Conservation (phyloP, 2,797 vertebrate genomes). For the Bovichtus diacanthus region DNA sequence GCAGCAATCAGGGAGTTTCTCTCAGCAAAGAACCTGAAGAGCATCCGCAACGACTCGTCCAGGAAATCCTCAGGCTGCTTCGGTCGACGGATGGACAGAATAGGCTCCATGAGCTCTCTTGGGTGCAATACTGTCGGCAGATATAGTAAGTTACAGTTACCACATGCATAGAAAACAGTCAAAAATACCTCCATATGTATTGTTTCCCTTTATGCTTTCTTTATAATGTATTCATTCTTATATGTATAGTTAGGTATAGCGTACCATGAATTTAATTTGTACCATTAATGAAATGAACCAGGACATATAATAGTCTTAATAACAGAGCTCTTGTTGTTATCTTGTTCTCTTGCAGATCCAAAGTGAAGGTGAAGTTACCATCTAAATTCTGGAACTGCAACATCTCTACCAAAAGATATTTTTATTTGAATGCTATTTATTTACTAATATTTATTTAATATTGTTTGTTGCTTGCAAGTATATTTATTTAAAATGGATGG, state of each 20-base stretch:
- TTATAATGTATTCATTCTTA: not conserved
- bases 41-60: constrained; percentile 71
- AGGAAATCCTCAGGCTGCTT: constrained; percentile 88
- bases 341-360: constrained; percentile 75
- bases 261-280: not conserved
- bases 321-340: not conserved
- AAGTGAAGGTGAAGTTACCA: constrained; percentile 82
- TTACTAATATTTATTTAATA: constrained; percentile 82
- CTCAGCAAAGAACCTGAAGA: constrained; percentile 78
- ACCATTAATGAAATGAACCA: not conserved
- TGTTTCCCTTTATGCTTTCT: not conserved
- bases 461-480: constrained; percentile 55
- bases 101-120: constrained; percentile 89
- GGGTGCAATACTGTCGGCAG: constrained; percentile 83
- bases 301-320: not conserved
- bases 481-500: constrained; percentile 71
- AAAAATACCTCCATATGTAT: not conserved
- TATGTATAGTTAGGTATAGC: not conserved
- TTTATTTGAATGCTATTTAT: constrained; percentile 82
- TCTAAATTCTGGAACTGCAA: constrained; percentile 55
- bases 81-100: constrained; percentile 89
- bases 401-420: constrained; percentile 60
- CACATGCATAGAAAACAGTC: too few species aligned
- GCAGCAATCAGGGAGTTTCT: constrained; percentile 65
- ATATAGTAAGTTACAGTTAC: constrained; percentile 74